Conservation (phyloP, 2,888 invertebrate genomes). For the Odontothrips loti region DNA sequence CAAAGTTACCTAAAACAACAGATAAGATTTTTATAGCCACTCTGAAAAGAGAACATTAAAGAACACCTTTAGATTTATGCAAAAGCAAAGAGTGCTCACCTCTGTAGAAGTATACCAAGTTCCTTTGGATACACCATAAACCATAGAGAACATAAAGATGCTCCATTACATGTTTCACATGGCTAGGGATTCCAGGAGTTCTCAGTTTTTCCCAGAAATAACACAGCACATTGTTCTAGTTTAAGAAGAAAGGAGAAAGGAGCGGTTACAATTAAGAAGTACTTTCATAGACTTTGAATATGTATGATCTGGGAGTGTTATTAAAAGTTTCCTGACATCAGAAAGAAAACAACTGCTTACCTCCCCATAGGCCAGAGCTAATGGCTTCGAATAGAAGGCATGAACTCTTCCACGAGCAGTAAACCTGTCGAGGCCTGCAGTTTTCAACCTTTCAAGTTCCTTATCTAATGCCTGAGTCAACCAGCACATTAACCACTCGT, state of each 20-base stretch:
- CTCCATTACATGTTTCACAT: constrained; percentile 52
- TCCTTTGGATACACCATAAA: constrained; percentile 61
- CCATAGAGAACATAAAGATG: constrained; percentile 56
- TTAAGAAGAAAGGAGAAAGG: constrained; percentile 34
- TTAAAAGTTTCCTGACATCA: not conserved
- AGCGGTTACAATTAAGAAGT: constrained; percentile 29
- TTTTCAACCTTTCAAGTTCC: constrained; percentile 55
- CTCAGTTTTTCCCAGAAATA: constrained; percentile 51
- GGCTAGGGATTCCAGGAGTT: constrained; percentile 44
- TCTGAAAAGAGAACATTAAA: not conserved
- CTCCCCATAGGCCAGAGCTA: constrained; percentile 76
- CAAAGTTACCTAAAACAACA: constrained; percentile 53
- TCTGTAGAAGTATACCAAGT: constrained; percentile 68
- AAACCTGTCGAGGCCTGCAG: constrained; percentile 62
- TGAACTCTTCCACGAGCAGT: constrained; percentile 75
- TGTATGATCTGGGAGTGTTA: not conserved
- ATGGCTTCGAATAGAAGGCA: constrained; percentile 69
- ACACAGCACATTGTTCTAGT: constrained; percentile 47
- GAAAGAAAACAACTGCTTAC: constrained; percentile 41
- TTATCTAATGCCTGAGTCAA: constrained; percentile 65
- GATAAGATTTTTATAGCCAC: not conserved
- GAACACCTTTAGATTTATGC: not conserved
- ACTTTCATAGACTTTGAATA: not conserved
- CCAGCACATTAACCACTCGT: constrained; percentile 81
- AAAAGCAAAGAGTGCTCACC: constrained; percentile 45